Percentiles rank a stretch among this genome's conserved stretches.
Conservation (phyloP, 2,797 vertebrate genomes). For the Notamacropus eugenii region DNA sequence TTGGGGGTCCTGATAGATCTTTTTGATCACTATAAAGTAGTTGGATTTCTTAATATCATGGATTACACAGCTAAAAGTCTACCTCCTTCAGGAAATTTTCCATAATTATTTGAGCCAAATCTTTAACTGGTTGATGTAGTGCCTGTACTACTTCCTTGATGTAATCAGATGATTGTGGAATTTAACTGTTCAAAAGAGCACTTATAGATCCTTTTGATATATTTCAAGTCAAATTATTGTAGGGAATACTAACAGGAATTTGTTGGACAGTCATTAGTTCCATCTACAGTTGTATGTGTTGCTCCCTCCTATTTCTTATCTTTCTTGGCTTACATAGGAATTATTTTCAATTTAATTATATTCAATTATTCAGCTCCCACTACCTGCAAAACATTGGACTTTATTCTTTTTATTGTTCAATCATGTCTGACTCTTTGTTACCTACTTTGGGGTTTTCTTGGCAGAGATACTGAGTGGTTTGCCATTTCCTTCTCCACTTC, state of each 20-base stretch:
- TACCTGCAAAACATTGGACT: background rate
- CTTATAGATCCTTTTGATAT: background rate
- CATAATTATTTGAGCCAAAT: background rate
- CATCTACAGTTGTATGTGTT: background rate
- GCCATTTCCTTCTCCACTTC: background rate
- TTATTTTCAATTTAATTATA: background rate
- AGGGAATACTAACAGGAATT: background rate
- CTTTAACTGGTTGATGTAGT: background rate
- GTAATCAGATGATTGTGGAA: background rate
- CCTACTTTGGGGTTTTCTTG: background rate
- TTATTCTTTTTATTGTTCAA: background rate
- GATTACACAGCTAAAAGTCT: background rate
- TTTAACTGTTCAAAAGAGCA: background rate
- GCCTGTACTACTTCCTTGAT: background rate
- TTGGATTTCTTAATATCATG: background rate
- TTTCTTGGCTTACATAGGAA: background rate
- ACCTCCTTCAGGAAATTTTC: background rate
- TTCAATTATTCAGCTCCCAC: background rate
- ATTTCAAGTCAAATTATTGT: background rate
- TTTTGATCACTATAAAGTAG: background rate
- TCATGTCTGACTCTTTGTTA: background rate
- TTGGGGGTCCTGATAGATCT: background rate
- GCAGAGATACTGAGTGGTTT: background rate
- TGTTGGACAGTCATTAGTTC: background rate
- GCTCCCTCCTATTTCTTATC: background rate